Base-by-base conservation (phyloP, 2,888 invertebrate genomes). In the Ceriagrion tenellum region DNA sequence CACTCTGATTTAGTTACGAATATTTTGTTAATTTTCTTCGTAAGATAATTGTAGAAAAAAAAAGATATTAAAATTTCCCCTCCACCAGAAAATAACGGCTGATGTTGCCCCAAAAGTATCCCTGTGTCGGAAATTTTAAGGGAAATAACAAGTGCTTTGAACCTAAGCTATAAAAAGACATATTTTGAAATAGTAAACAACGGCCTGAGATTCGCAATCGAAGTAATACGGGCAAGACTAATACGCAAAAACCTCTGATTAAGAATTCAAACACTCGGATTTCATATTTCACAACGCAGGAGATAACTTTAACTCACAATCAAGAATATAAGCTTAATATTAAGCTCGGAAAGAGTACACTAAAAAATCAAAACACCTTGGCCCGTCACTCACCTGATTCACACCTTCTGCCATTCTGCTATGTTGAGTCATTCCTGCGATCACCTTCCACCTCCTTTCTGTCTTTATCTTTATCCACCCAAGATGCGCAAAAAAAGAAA, bases 301-400 rank as follows among this genome's bases (percentile, higher is more conserved):
- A 6, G 16, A 81, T 35, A 35, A 30, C 13, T 35, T 3, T 81
- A 81, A 18, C 12, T 18, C 12, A 81, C 35, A 81, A 81, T 13
- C 35, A 81, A 59, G 59, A 59, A 3, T 35, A 35, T 35, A 81
- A 35, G 16, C 4, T 2, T 12, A 16, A 13, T 30, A 35, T 81
- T 18, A 35, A 35, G 16, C 26, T 81, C 16, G 3, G 30, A 81
- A 35, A 81, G 81, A 13, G 81, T 13, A 35, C 35, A 81, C 81
- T 81, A 81, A 81, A 81, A 81, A 81, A 81, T 81, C 30, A 35
- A 81, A 23, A 81, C 30, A 81, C 30, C 30, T 81, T 18, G 26
- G 18, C 13, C 81, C 81, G 69, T 69, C 93, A 69, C 69, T 74
- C 69, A 93, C 93, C 93, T 93, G 93, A 69, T 93, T 93, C 93